Conservation (phyloP, 2,113 vertebrate genomes). For the Trochalopteron elliotii region DNA sequence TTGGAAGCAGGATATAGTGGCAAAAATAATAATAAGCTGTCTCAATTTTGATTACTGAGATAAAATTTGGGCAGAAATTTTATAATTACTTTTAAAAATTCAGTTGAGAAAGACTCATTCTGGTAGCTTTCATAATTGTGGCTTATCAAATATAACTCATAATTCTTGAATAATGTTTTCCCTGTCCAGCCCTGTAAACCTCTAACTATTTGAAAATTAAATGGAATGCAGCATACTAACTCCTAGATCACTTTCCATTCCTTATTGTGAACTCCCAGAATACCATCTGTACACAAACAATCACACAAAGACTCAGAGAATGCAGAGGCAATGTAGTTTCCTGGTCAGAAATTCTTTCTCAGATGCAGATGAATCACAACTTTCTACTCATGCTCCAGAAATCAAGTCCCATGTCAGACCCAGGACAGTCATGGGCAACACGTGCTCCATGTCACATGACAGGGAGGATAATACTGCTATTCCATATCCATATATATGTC, state of each 20-base stretch:
- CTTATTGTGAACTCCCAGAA: background rate
- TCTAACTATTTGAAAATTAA: background rate
- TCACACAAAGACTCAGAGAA: background rate
- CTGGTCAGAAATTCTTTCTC: background rate
- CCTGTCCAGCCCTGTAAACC: background rate
- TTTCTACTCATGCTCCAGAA: background rate
- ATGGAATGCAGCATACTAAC: background rate
- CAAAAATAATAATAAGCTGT: background rate
- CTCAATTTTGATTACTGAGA: background rate
- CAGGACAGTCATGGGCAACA: background rate
- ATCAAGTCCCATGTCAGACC: background rate
- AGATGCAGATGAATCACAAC: background rate
- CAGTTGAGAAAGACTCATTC: background rate
- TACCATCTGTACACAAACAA: background rate
- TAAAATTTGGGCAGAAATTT: background rate
- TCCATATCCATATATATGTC: background rate
- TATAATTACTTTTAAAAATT: background rate
- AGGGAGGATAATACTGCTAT: background rate
- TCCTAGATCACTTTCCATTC: background rate
- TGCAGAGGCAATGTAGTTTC: background rate
- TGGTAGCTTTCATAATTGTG: background rate
- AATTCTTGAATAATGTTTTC: background rate
- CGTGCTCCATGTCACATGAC: rapidly evolving
- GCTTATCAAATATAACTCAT: background rate
- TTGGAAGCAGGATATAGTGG: background rate